phyloP scores from a whole-genome alignment of 2,797 vertebrate species.

The Hyperoplus lanceolatus region DNA sequence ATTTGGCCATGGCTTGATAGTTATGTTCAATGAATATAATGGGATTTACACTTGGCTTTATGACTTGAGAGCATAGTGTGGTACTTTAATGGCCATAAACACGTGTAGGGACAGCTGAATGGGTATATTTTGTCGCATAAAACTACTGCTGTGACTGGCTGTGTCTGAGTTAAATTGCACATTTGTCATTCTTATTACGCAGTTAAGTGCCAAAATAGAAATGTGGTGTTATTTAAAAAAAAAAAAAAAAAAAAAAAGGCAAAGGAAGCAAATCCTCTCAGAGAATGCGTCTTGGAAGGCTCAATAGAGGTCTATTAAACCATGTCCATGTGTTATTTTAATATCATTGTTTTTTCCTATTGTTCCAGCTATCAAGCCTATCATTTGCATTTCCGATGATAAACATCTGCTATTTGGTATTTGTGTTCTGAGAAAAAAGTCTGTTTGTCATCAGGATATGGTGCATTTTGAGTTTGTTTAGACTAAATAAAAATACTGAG shows the following conservation, averaged over 20 bases:
- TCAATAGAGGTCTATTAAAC: not conserved
- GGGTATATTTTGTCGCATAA: not conserved
- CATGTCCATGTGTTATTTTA: not conserved
- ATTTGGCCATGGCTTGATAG: not conserved
- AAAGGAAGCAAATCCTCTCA: no score
- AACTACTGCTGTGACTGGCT: not conserved
- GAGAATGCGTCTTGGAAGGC: not conserved
- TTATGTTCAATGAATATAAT: constrained; percentile 12
- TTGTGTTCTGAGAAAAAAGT: not conserved
- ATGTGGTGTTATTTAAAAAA: not conserved
- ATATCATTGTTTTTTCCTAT: not conserved
- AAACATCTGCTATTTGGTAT: constrained; percentile 15
- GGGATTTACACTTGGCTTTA: constrained; percentile 7
- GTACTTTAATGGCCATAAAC: constrained; percentile 11
- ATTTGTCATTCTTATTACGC: constrained; percentile 7
- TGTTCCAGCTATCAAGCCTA: not conserved
- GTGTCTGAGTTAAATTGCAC: not conserved
- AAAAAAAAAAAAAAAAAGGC: not conserved
- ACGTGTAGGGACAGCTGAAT: not conserved
- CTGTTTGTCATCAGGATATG: constrained; percentile 19
- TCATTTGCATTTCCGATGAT: not conserved
- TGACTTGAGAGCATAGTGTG: constrained; percentile 1
- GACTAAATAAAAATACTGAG: constrained; percentile 15
- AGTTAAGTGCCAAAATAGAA: not conserved
- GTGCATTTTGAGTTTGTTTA: constrained; percentile 22